Evolutionary conservation across 2,797 vertebrate genomes (phyloP).

Genomic region (Spheniscus humboldti): DNA sequence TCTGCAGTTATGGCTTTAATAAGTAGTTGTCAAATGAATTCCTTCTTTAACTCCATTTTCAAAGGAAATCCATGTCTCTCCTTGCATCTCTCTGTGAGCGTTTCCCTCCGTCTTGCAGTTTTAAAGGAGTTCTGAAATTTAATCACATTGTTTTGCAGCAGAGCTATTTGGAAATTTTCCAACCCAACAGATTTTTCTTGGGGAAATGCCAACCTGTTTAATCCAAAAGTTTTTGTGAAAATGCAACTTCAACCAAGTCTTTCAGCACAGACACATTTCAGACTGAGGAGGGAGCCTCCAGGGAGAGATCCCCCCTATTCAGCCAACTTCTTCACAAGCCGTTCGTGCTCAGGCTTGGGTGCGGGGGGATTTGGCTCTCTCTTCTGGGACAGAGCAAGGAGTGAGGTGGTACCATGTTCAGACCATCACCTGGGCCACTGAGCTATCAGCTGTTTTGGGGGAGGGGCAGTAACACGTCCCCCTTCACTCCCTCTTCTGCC

Average conservation of each 20-base stretch:
- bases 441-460: not conserved
- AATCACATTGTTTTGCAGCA: not conserved
- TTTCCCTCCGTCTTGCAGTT: not conserved
- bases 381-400: not conserved
- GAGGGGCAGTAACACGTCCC: not conserved
- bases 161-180: not conserved
- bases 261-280: not conserved
- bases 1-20: conserved; percentile 52
- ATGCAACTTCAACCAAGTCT: not conserved
- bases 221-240: not conserved
- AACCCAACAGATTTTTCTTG: not conserved
- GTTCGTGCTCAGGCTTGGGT: not conserved
- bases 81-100: not conserved
- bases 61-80: conserved; percentile 36
- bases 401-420: not conserved
- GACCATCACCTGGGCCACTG: not conserved
- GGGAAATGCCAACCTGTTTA: not conserved
- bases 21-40: conserved; percentile 36
- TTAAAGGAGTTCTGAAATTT: conserved; percentile 11
- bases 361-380: not conserved
- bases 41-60: conserved; percentile 23
- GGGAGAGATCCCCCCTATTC: not conserved
- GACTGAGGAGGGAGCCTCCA: not conserved
- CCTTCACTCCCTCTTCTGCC: not conserved
- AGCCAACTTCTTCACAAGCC: not conserved